Evolutionary conservation across 2,113 vertebrate species (phyloP).

Genomic region (Macrotus californicus): DNA sequence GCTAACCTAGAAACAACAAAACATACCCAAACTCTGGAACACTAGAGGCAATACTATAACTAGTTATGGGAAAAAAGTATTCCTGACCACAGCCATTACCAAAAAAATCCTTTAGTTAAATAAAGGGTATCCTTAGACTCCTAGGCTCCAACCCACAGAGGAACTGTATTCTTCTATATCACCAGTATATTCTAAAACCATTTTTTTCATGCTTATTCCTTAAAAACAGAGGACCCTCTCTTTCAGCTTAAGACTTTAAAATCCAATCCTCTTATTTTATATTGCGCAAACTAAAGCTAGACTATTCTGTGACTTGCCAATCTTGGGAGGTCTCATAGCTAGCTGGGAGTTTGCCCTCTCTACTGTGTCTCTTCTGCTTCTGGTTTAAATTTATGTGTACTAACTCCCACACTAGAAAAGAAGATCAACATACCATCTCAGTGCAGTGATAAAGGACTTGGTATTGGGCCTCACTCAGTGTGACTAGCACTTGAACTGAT

Average conservation of each 20-base stretch:
- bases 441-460: background rate
- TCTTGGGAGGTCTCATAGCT: background rate
- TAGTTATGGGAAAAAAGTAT: background rate
- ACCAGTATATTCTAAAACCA: constrained; percentile 15
- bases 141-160: background rate
- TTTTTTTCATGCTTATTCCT: background rate
- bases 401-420: constrained; percentile 6
- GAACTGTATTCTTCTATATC: background rate
- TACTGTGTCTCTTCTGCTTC: background rate
- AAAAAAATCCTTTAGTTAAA: background rate
- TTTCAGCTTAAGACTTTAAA: constrained; percentile 32
- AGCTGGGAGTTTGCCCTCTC: background rate
- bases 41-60: background rate
- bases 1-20: constrained; percentile 14
- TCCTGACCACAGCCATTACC: background rate
- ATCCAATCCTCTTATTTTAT: constrained; percentile 15
- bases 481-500: background rate
- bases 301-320: background rate
- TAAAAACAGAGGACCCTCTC: background rate
- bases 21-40: background rate
- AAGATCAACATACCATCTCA: background rate
- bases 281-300: background rate
- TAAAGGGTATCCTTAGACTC: background rate
- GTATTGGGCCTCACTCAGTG: background rate
- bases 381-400: background rate